Percentiles rank a stretch among this genome's conserved stretches.
These are phyloP conservation scores for Formica aserva DNA, from an alignment of 2,888 invertebrate species.

Conservation along the genomic window DNA sequence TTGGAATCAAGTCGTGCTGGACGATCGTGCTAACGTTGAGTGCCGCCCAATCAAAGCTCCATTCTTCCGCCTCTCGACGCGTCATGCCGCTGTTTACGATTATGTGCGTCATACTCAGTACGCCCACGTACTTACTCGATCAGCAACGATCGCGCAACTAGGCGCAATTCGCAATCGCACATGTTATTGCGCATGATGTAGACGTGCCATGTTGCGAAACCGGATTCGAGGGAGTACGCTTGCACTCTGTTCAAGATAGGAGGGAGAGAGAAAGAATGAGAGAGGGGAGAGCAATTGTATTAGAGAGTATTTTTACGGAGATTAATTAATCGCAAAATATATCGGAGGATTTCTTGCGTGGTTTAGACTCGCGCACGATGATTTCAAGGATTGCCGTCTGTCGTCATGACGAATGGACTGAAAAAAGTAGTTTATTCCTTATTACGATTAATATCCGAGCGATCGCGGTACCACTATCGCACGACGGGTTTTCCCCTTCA, in stretches of 20 bases:
- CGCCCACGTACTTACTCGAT: slow-evolving; percentile 64
- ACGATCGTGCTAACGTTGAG: slow-evolving; percentile 44
- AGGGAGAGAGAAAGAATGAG: not conserved
- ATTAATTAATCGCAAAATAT: slow-evolving; percentile 12
- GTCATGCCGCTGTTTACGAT: slow-evolving; percentile 73
- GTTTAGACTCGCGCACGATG: slow-evolving; percentile 6
- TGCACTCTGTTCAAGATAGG: not conserved
- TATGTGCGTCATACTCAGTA: slow-evolving; percentile 66
- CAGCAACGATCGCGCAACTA: slow-evolving; percentile 60
- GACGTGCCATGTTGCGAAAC: not conserved
- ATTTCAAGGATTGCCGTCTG: slow-evolving; percentile 64
- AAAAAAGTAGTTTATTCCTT: slow-evolving; percentile 58
- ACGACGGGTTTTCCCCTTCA: slow-evolving; percentile 47
- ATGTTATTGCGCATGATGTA: slow-evolving; percentile 8
- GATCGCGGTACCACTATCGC: slow-evolving; percentile 31
- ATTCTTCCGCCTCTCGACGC: slow-evolving; percentile 71
- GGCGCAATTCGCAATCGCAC: slow-evolving; percentile 18
- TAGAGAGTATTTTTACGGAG: not conserved
- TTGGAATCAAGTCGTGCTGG: slow-evolving; percentile 59
- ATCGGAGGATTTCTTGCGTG: not conserved
- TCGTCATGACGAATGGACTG: slow-evolving; percentile 26
- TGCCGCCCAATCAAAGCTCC: slow-evolving; percentile 63
- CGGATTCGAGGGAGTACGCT: not conserved
- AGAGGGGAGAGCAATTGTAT: not conserved
- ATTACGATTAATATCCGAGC: slow-evolving; percentile 59